Base-by-base conservation (phyloP, 2,888 invertebrate species). In the Mimachlamys varia region DNA sequence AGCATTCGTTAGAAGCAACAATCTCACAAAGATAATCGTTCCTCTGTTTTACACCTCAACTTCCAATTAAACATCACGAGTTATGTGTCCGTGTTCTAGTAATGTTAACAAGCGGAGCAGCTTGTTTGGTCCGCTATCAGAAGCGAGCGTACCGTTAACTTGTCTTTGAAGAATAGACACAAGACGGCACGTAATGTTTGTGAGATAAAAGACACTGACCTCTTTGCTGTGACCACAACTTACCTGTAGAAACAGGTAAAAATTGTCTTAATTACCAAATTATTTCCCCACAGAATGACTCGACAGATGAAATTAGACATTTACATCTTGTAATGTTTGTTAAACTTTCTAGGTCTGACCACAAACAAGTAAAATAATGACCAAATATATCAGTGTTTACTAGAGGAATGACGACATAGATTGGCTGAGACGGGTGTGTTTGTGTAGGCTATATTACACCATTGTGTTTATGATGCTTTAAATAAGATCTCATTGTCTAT, bases 161-260 rank as follows among this genome's bases (percentile, higher is more conserved):
- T 27, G 76, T 33, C 76, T 76, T 76, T 76, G 76, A 76, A 76
- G 76, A 76, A 33, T 7, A 76, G 27, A 76, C 33, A 76, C 76
- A 76, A 76, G 76, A 76, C 22, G 33, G 15, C 13, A 33, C 33
- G 76, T 33, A 76, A 76, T 76, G 76, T 76, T 76, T 76, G 76
- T 19, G 27, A 12, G 33, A 33, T 33, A 33, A 10, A 76, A 76
- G 76, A 76, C 76, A 76, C 13, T 76, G 76, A 76, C 76, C 76
- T 22, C 33, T 27, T 2, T 76, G 76, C 76, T 76, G 27, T 1
- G 27, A 76, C 27, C 76, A 76, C 76, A 76, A 76, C 12, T 76
- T 76, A 76, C 76, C 76, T 76, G 76, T 76, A 76, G 27, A 27
- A 27, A 76, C 76, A 76, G 33, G 76, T 76, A 76, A 76, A 76